Evolutionary conservation across 2,113 vertebrate genomes (phyloP).

Genomic region (Anser cygnoides): DNA sequence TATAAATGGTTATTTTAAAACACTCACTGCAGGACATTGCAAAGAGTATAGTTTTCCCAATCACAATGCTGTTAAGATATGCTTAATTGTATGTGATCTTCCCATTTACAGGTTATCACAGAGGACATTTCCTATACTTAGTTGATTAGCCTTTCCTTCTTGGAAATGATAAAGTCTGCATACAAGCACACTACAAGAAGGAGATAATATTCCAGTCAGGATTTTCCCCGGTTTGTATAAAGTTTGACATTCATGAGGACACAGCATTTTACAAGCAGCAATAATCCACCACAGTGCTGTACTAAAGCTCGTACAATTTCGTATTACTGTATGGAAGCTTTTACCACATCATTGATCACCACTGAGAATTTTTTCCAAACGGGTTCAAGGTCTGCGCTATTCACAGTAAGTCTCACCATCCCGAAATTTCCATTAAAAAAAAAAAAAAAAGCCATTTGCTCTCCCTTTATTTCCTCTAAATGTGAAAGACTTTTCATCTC

Average conservation of each 20-base stretch:
- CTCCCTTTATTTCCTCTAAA: neutral
- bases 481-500: neutral
- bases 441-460: neutral
- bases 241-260: neutral
- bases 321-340: neutral
- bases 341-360: neutral
- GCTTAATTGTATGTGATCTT: neutral
- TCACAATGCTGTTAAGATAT: neutral
- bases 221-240: neutral
- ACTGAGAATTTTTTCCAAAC: neutral
- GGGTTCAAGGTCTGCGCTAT: neutral
- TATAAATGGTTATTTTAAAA: neutral
- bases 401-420: neutral
- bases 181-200: neutral
- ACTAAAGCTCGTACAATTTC: neutral
- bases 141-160: neutral
- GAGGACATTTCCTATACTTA: neutral
- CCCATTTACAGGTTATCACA: neutral
- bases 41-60: neutral
- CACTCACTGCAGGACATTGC: neutral
- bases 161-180: neutral
- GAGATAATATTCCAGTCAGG: neutral
- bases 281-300: neutral
- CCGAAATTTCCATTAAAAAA: neutral
- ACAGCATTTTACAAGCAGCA: neutral